phyloP scores from a whole-genome alignment of 2,113 vertebrate species.

The Paramisgurnus dabryanus region DNA sequence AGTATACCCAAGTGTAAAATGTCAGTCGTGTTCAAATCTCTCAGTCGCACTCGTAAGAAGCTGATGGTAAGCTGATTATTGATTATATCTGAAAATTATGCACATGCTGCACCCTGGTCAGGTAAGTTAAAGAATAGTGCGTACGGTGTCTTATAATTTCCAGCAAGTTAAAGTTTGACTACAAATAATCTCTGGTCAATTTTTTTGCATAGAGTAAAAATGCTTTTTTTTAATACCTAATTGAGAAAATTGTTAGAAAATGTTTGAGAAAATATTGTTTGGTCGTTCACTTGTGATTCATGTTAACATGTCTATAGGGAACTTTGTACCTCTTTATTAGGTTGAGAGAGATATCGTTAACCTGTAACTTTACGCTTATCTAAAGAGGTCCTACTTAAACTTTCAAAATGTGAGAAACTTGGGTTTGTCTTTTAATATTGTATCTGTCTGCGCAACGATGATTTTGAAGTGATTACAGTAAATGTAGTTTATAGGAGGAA shows the following conservation, averaged over 20 bases:
- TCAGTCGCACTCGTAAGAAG: slow-evolving; percentile 52
- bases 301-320: not conserved
- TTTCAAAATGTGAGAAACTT: not conserved
- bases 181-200: not conserved
- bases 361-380: not conserved
- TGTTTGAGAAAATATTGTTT: no score
- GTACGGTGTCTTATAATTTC: not conserved
- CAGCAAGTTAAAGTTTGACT: not conserved
- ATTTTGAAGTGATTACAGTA: not conserved
- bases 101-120: not conserved
- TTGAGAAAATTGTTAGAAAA: no score
- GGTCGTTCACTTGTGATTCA: not conserved
- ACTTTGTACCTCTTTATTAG: not conserved
- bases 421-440: not conserved
- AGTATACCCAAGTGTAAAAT: slow-evolving; percentile 50
- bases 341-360: not conserved
- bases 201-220: no score
- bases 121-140: not conserved
- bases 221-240: no score
- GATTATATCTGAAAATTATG: not conserved
- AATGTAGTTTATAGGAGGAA: not conserved
- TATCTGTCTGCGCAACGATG: not conserved
- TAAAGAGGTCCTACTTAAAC: not conserved
- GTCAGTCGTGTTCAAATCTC: slow-evolving; percentile 47
- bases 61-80: slow-evolving; percentile 59